Percentiles rank a stretch among this genome's conserved stretches.
These are phyloP conservation scores for Coenonympha arcania DNA, from an alignment of 2,888 invertebrate species.

Conservation along the genomic window DNA sequence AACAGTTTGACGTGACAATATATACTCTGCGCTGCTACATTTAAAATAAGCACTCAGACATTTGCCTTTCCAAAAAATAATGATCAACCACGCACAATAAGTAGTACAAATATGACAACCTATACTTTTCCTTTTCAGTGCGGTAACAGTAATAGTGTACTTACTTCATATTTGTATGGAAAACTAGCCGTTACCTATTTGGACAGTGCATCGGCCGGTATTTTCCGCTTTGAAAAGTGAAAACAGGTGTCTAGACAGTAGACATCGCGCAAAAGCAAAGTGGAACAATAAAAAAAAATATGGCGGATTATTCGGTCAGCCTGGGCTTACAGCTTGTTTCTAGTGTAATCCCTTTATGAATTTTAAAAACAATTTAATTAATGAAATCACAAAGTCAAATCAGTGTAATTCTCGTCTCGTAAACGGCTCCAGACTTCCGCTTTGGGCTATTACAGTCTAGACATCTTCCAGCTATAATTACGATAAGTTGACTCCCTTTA, in stretches of 20 bases:
- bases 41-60: too few species aligned
- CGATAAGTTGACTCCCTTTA: constrained; percentile 15
- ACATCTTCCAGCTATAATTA: constrained; percentile 44
- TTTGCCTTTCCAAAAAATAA: too few species aligned
- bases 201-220: constrained; percentile 19
- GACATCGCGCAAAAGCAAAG: constrained; percentile 2
- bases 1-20: too few species aligned
- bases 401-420: neutral
- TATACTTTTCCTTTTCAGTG: too few species aligned
- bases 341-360: neutral
- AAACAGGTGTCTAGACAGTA: constrained; percentile 8
- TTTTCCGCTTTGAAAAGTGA: constrained; percentile 6
- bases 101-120: too few species aligned
- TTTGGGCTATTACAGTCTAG: constrained; percentile 41
- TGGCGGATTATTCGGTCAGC: too few species aligned
- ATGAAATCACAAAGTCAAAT: neutral
- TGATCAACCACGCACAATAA: too few species aligned
- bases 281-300: neutral
- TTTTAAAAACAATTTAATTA: neutral
- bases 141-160: too few species aligned
- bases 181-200: neutral
- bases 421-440: constrained; percentile 11
- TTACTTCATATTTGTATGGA: too few species aligned
- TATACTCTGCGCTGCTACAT: too few species aligned
- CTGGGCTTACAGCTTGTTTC: neutral